These are phyloP conservation scores for Cyanoderma ruficeps DNA, from an alignment of 2,113 vertebrate genomes.

Conservation along the genomic window DNA sequence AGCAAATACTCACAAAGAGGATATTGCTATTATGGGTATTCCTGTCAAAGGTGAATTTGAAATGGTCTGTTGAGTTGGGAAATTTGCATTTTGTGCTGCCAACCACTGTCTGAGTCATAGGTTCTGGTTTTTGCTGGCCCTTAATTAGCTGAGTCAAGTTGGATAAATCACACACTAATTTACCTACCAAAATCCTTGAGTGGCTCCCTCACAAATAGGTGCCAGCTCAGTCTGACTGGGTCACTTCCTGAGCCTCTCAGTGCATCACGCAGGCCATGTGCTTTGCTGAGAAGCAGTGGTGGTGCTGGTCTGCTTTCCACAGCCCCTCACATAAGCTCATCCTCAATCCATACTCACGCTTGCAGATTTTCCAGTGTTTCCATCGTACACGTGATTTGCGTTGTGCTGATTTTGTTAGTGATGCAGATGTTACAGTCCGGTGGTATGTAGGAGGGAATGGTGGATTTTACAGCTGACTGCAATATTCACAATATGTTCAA, in stretches of 20 bases:
- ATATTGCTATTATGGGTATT: not conserved
- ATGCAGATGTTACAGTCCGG: conserved; percentile 19
- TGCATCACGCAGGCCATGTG: not conserved
- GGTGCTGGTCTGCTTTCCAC: not conserved
- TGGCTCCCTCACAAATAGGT: not conserved
- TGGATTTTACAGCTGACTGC: conserved; percentile 45
- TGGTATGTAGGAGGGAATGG: conserved; percentile 19
- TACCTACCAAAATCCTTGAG: not conserved
- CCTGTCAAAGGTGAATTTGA: not conserved
- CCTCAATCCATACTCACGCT: fast-evolving
- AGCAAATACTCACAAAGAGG: not conserved
- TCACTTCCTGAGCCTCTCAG: not conserved
- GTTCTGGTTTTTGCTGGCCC: not conserved
- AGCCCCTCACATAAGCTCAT: not conserved
- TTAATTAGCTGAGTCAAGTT: not conserved
- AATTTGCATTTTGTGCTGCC: not conserved
- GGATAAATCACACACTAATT: not conserved
- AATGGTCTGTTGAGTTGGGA: not conserved
- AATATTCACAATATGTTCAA: conserved; percentile 27
- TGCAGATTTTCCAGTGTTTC: not conserved
- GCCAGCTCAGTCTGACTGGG: not conserved
- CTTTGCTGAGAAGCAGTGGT: not conserved
- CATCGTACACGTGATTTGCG: fast-evolving
- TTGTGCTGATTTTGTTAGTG: conserved; percentile 22
- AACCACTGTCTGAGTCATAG: not conserved